A percentile compares a stretch with the other conserved stretches of the same genome.
These are phyloP conservation scores for Regulus satrapa DNA, from an alignment of 2,113 vertebrate genomes.

Conservation along the genomic window DNA sequence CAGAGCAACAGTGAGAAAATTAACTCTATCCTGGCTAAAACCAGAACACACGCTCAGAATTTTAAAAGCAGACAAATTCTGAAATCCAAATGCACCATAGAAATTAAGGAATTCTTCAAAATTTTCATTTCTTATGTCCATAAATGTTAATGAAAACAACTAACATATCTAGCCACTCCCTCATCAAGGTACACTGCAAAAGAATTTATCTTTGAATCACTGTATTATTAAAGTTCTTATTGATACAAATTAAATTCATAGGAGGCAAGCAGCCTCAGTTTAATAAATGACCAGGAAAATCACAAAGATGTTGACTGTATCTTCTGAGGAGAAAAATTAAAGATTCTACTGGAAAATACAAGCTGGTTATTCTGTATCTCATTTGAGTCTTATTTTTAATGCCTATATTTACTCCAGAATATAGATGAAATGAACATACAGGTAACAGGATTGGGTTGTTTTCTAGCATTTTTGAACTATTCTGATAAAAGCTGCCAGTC, in stretches of 20 bases:
- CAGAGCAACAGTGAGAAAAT: background rate
- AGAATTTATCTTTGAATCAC: background rate
- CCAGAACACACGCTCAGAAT: background rate
- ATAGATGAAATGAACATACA: slow-evolving; percentile 22
- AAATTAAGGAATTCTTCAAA: background rate
- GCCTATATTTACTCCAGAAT: slow-evolving; percentile 37
- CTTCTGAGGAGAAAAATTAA: slow-evolving; percentile 42
- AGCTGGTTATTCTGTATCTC: slow-evolving; percentile 37
- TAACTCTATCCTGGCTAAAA: background rate
- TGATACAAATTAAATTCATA: background rate
- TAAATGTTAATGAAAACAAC: background rate
- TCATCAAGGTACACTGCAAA: background rate
- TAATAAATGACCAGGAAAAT: slow-evolving; percentile 16
- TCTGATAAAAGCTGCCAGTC: slow-evolving; percentile 36
- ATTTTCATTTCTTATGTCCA: background rate
- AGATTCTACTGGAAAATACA: slow-evolving; percentile 38
- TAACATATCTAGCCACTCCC: background rate
- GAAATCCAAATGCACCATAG: background rate
- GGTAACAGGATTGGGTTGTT: background rate
- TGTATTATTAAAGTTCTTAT: background rate
- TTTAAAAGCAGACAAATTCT: background rate
- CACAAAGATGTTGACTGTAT: background rate
- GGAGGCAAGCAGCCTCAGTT: slow-evolving; percentile 12
- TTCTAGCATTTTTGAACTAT: slow-evolving; percentile 28
- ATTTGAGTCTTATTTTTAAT: slow-evolving; percentile 33